Percentiles rank a stretch among this genome's conserved stretches.
Conservation (phyloP, 2,113 vertebrate species). For the Astatoreochromis straeleni region DNA sequence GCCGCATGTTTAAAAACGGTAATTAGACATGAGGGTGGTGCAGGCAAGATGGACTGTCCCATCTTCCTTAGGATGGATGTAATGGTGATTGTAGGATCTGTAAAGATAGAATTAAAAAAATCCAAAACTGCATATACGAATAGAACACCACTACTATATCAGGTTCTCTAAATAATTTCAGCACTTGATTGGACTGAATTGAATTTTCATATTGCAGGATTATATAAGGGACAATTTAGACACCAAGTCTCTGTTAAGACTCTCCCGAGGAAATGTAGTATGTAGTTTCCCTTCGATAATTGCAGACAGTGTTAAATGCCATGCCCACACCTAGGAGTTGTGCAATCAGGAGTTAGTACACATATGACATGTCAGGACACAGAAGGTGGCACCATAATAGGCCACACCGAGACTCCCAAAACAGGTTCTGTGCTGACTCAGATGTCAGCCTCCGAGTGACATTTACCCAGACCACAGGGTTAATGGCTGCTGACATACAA, state of each 20-base stretch:
- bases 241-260: background rate
- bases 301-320: background rate
- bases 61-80: background rate
- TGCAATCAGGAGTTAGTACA: background rate
- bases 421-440: slow-evolving; percentile 57
- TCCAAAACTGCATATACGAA: background rate
- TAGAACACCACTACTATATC: background rate
- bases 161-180: background rate
- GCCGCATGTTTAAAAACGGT: slow-evolving; percentile 9
- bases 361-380: background rate
- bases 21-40: slow-evolving; percentile 19
- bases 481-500: slow-evolving; percentile 15
- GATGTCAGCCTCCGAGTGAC: slow-evolving; percentile 44
- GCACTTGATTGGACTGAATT: background rate
- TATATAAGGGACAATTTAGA: background rate
- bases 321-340: background rate
- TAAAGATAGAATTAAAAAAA: background rate
- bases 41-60: background rate
- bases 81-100: background rate
- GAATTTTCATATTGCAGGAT: background rate
- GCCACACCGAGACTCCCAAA: slow-evolving; percentile 31
- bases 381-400: slow-evolving; percentile 52
- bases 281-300: background rate
- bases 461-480: slow-evolving; percentile 51
- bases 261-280: background rate